Evolutionary conservation across 2,888 invertebrate genomes (phyloP).

Genomic region (Rhogogaster chlorosoma): DNA sequence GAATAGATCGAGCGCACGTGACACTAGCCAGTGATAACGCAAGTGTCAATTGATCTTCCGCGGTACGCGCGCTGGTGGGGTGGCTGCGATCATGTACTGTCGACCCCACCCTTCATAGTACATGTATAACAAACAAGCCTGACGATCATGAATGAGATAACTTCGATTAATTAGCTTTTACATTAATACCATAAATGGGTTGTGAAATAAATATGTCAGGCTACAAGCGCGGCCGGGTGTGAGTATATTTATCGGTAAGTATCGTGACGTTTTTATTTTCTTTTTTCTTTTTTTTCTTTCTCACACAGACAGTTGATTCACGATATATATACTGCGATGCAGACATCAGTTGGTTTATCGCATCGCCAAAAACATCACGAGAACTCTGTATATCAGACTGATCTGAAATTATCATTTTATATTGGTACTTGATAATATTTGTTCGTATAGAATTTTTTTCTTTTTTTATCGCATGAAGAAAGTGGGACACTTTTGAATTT

Average conservation of each 20-base stretch:
- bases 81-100: background rate
- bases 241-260: background rate
- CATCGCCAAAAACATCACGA: background rate
- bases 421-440: too few species aligned
- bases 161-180: slow-evolving; percentile 9
- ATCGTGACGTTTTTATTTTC: background rate
- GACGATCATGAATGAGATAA: background rate
- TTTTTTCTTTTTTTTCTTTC: background rate
- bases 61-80: background rate
- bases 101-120: background rate
- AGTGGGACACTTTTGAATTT: background rate
- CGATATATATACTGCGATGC: background rate
- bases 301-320: background rate
- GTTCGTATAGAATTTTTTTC: background rate
- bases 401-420: background rate
- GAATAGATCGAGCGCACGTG: slow-evolving; percentile 39
- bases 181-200: slow-evolving; percentile 16
- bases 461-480: background rate
- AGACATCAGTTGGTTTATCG: background rate
- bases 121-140: background rate
- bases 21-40: slow-evolving; percentile 30
- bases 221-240: background rate
- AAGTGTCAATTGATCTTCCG: slow-evolving; percentile 44
- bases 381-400: background rate
- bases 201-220: background rate